Evolutionary conservation across 2,113 vertebrate species (phyloP).

Genomic region (Pampusana beccarii): DNA sequence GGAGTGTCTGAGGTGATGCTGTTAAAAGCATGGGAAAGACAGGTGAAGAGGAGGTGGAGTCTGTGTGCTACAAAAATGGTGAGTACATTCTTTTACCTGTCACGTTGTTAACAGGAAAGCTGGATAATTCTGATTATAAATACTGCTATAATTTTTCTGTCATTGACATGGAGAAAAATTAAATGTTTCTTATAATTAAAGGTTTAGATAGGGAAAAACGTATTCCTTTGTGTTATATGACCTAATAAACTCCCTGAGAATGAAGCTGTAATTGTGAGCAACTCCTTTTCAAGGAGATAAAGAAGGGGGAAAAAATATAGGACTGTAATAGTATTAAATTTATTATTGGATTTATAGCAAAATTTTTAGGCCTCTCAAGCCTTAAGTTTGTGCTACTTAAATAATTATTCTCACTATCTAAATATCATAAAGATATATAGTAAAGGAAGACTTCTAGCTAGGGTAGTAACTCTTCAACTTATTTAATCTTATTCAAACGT

Average conservation of each 20-base stretch:
- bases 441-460: neutral
- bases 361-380: neutral
- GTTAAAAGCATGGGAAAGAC: neutral
- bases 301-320: fast-evolving
- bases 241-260: neutral
- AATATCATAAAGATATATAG: neutral
- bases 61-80: fast-evolving
- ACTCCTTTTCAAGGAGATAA: neutral
- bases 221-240: fast-evolving
- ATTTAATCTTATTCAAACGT: neutral
- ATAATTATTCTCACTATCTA: neutral
- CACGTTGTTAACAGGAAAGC: neutral
- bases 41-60: neutral
- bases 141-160: fast-evolving
- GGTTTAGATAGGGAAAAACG: fast-evolving
- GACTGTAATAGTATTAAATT: neutral
- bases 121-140: neutral
- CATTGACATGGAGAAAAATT: neutral
- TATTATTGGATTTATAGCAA: neutral
- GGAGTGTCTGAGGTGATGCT: neutral
- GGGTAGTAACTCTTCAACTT: neutral
- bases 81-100: neutral
- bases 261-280: neutral
- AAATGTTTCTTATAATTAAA: neutral
- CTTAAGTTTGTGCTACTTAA: neutral